A percentile compares a stretch with the other conserved stretches of the same genome.
These are phyloP conservation scores for Microctenopoma stevenorrisi DNA, from an alignment of 2,797 vertebrate species.

Conservation along the genomic window DNA sequence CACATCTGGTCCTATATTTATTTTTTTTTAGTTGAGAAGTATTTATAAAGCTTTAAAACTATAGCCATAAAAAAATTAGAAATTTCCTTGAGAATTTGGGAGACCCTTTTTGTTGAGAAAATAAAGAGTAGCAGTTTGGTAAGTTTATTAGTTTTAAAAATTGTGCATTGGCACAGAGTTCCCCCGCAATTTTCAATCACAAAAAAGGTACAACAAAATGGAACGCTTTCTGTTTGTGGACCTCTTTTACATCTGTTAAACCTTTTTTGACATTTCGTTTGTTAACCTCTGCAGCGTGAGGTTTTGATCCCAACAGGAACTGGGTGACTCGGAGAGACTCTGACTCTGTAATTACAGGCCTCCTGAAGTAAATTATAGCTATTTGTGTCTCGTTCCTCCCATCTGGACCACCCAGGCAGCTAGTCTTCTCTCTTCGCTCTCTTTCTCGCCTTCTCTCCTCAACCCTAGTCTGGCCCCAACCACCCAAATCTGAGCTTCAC, in stretches of 20 bases:
- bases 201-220: conserved; percentile 63
- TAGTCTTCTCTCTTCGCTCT: conserved; percentile 70
- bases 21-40: conserved; percentile 27
- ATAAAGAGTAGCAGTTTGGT: not conserved
- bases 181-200: conserved; percentile 61
- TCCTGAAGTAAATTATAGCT: conserved; percentile 92
- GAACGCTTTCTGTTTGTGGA: conserved; percentile 61
- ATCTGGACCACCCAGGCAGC: conserved; percentile 92
- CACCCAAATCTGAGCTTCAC: conserved; percentile 63
- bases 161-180: conserved; percentile 1
- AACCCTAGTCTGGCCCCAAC: conserved; percentile 77
- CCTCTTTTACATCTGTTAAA: conserved; percentile 80
- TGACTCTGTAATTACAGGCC: conserved; percentile 90
- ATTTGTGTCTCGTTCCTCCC: conserved; percentile 91
- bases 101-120: conserved; percentile 14
- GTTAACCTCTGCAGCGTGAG: conserved; percentile 79
- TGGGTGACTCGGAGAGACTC: conserved; percentile 85
- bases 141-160: conserved; percentile 25
- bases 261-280: conserved; percentile 80
- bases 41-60: conserved; percentile 25
- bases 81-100: conserved; percentile 21
- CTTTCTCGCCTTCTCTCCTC: conserved; percentile 73
- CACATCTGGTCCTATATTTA: conserved; percentile 26
- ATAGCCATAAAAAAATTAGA: conserved; percentile 25
- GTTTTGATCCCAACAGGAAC: conserved; percentile 87